Evolutionary conservation across 2,888 invertebrate species (phyloP), one percentile per base, ranked within the genome.

Genomic region (Phoenoteleia sp.): DNA sequence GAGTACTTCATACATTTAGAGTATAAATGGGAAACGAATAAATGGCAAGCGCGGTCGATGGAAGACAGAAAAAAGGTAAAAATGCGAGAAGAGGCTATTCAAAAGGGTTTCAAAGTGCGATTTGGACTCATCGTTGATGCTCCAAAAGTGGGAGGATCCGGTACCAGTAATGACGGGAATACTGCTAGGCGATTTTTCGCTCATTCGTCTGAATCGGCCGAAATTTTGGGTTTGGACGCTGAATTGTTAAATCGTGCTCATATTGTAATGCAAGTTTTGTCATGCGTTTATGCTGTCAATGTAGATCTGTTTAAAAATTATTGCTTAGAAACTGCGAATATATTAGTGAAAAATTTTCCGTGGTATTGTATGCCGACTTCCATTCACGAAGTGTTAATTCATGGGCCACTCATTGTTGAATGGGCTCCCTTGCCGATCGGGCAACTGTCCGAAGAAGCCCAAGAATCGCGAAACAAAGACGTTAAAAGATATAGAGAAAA

Each of bases 371-470:
- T 60, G 39, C 39, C 36, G 13, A 39, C 23, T 3, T 21, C 17
- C 36, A 39, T 60, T 11, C 60, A 60, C 19, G 19, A 23, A 60
- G 60, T 60, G 19, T 17, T 60, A 1, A 19, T 15, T 36, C 36
- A 36, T 33, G 58, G 58, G 19, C 15, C 17, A 9, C 3, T 11
- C n/a, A 33, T 60, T 36, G 19, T 36, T 3, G 36, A 66, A 13
- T 80, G 69, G 11, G 77, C 83, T 19, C 6, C 86, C 56, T 72
- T 91, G 13, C 89, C 91, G 36, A 88, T 90, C 19, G 88, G 89
- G 21, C 85, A 88, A 39, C 39, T 89, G 36, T 89, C 89, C 21
- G 88, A 91, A 81, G 91, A 91, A 62, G 90, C 90, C 1, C 90
- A 91, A 81, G 90, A 91, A 76, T 71, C 89, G 17, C 72, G 86